A percentile compares a stretch with the other conserved stretches of the same genome.
Evolutionary conservation across 2,113 vertebrate species (phyloP).

Genomic region (Ophiodon elongatus): DNA sequence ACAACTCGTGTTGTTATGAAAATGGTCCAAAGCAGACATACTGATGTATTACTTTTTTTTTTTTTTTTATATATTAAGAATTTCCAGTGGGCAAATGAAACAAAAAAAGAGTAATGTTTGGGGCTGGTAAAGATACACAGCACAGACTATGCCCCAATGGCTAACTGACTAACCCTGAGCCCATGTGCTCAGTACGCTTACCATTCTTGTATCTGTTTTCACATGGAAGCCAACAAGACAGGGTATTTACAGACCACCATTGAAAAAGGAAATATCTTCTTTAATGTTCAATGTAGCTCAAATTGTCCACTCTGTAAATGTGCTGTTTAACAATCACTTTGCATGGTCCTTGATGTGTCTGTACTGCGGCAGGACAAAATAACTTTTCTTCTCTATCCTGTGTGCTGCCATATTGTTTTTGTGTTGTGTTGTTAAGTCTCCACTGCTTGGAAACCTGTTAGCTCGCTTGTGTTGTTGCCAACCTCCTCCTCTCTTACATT

Average conservation of each 20-base stretch:
- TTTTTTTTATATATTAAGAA: background rate
- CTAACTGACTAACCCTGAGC: background rate
- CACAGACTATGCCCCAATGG: background rate
- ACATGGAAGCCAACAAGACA: background rate
- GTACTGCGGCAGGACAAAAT: background rate
- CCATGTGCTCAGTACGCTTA: background rate
- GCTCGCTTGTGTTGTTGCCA: slow-evolving; percentile 53
- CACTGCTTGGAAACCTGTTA: slow-evolving; percentile 54
- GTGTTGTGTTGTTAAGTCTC: slow-evolving; percentile 43
- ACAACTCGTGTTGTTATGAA: background rate
- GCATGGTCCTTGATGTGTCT: background rate
- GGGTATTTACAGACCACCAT: background rate
- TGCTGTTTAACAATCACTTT: background rate
- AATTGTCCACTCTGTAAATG: background rate
- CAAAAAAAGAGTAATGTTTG: background rate
- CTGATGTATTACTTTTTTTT: too few relatives aligned
- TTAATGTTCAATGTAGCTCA: background rate
- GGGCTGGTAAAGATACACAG: background rate
- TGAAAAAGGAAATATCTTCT: background rate
- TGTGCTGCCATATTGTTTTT: slow-evolving; percentile 52
- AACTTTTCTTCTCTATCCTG: slow-evolving; percentile 9
- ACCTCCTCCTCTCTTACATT: slow-evolving; percentile 57
- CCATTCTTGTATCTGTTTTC: background rate
- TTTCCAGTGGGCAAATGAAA: background rate
- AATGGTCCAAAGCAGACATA: too few relatives aligned